Percentiles rank a stretch among this genome's conserved stretches.
phyloP scores from a whole-genome alignment of 2,888 invertebrate genomes.

The Archips crataeganus region DNA sequence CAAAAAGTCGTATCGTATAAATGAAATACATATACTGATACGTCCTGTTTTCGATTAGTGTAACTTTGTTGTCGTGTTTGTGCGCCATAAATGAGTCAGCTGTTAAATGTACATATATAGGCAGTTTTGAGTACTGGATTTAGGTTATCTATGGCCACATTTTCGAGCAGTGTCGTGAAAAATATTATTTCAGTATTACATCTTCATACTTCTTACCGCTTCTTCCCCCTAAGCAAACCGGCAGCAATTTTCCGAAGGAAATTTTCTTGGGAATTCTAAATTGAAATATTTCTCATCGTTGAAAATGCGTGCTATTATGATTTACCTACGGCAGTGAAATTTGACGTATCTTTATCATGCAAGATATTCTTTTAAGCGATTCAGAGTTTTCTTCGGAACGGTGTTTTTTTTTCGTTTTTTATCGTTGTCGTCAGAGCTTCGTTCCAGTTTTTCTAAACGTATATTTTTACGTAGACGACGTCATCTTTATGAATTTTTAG shows the following conservation, averaged over 20 bases:
- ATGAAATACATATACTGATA: no score
- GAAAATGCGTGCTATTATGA: conserved; percentile 15
- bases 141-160: no score
- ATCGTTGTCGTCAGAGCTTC: not conserved
- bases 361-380: not conserved
- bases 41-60: no score
- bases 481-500: not conserved
- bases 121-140: no score
- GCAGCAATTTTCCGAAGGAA: conserved; percentile 15
- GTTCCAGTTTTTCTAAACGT: not conserved
- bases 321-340: conserved; percentile 25
- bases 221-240: conserved; percentile 11
- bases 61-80: no score
- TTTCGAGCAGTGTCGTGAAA: no score
- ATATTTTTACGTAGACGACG: not conserved
- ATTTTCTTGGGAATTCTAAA: conserved; percentile 23
- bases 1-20: no score
- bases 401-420: not conserved
- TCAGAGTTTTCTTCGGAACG: not conserved
- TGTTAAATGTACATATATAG: no score
- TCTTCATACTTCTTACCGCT: not conserved
- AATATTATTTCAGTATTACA: not conserved
- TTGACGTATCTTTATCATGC: conserved; percentile 10
- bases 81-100: no score
- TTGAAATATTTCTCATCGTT: conserved; percentile 26